phyloP scores from a whole-genome alignment of 2,113 vertebrate genomes.

The Centropristis striata region DNA sequence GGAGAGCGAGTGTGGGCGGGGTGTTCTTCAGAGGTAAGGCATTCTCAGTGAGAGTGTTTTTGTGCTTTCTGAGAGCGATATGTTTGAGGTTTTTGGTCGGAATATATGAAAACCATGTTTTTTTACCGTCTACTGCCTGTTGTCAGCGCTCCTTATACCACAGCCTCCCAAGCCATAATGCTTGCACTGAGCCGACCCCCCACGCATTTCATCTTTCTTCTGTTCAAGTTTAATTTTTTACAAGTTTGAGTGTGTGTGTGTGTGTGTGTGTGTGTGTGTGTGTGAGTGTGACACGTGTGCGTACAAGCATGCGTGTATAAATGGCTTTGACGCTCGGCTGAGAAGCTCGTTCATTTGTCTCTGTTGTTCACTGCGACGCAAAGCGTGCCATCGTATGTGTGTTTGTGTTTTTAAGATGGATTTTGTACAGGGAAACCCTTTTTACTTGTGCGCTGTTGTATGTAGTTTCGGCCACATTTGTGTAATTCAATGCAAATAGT shows the following conservation, averaged over 20 bases:
- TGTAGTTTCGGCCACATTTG: conserved; percentile 57
- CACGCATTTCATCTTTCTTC: conserved; percentile 48
- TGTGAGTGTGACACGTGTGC: conserved; percentile 41
- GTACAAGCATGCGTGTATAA: conserved; percentile 40
- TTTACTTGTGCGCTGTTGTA: conserved; percentile 70
- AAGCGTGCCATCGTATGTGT: conserved; percentile 67
- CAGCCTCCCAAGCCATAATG: conserved; percentile 61
- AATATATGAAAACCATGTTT: conserved; percentile 56
- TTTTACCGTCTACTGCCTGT: conserved; percentile 70
- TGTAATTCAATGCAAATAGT: conserved; percentile 52
- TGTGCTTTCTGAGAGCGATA: conserved; percentile 27
- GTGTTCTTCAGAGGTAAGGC: conserved; percentile 34
- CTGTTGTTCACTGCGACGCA: conserved; percentile 60
- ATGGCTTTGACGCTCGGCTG: conserved; percentile 29
- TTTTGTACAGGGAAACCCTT: conserved; percentile 83
- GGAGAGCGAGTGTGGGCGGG: conserved; percentile 15
- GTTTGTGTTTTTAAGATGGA: conserved; percentile 80
- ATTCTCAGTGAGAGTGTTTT: conserved; percentile 46
- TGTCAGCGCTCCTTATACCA: conserved; percentile 36
- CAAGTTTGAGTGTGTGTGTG: conserved; percentile 37
- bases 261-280: conserved; percentile 32
- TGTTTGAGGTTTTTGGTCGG: conserved; percentile 23
- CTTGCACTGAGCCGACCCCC: conserved; percentile 69
- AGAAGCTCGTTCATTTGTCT: conserved; percentile 46
- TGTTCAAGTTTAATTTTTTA: conserved; percentile 51